These are phyloP conservation scores for Popillia japonica DNA, from an alignment of 1,140 invertebrate genomes.

Conservation along the genomic window DNA sequence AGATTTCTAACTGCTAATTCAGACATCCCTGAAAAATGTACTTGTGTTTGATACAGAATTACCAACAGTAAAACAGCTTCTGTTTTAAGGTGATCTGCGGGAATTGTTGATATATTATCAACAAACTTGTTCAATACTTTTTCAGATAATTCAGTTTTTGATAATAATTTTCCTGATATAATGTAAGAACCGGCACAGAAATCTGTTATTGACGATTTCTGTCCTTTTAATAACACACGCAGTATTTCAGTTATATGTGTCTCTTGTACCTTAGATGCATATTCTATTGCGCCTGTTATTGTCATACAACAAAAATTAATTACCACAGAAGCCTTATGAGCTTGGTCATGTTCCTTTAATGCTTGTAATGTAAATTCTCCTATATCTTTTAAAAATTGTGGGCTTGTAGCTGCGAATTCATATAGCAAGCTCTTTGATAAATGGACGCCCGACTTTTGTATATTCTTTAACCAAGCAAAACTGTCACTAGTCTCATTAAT, in stretches of 20 bases:
- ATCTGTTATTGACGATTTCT: slow-evolving; percentile 73
- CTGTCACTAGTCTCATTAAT: slow-evolving; percentile 68
- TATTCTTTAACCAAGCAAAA: slow-evolving; percentile 80
- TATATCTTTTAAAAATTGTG: slow-evolving; percentile 77
- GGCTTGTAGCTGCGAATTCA: slow-evolving; percentile 74
- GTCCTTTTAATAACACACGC: slow-evolving; percentile 72
- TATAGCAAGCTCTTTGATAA: slow-evolving; percentile 76
- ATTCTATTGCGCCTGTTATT: slow-evolving; percentile 73
- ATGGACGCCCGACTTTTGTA: slow-evolving; percentile 78
- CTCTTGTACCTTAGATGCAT: slow-evolving; percentile 67
- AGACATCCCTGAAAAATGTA: slow-evolving; percentile 61
- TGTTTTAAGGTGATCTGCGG: slow-evolving; percentile 63
- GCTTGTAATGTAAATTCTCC: slow-evolving; percentile 72
- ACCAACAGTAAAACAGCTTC: slow-evolving; percentile 69
- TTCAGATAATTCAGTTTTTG: slow-evolving; percentile 70
- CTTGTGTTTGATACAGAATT: slow-evolving; percentile 69
- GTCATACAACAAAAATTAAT: slow-evolving; percentile 82
- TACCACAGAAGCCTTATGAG: slow-evolving; percentile 70
- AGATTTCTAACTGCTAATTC: slow-evolving; percentile 64
- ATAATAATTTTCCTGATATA: slow-evolving; percentile 73
- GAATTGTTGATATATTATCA: slow-evolving; percentile 66
- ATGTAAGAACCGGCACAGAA: slow-evolving; percentile 79
- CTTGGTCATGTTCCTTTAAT: slow-evolving; percentile 70
- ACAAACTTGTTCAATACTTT: slow-evolving; percentile 70
- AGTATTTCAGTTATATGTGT: slow-evolving; percentile 74